Conservation (phyloP, 2,113 vertebrate genomes). For the Urocitellus parryii region DNA sequence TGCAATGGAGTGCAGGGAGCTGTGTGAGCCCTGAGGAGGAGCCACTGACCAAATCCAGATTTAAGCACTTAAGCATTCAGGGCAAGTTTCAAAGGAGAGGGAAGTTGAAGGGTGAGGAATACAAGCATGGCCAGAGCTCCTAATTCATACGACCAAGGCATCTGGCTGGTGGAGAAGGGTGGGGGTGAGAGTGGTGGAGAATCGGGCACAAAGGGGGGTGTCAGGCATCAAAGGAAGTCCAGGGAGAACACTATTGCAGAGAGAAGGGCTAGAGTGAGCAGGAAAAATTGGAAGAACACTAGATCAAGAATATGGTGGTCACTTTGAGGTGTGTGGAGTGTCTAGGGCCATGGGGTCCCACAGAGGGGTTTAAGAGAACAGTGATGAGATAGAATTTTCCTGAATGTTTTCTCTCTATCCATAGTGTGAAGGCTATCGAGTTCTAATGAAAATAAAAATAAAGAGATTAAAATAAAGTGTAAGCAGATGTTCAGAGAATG, state of each 20-base stretch:
- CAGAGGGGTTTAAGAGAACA: background rate
- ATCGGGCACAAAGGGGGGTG: background rate
- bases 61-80: background rate
- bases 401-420: background rate
- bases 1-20: fast-evolving
- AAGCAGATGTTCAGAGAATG: background rate
- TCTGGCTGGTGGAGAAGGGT: background rate
- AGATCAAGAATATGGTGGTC: background rate
- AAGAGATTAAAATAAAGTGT: background rate
- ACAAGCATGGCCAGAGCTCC: background rate
- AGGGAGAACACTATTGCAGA: background rate
- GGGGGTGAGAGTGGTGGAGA: background rate
- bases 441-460: background rate
- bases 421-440: background rate
- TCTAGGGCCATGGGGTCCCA: background rate
- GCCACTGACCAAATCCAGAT: background rate
- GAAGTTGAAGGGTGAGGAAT: background rate
- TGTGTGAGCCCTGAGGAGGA: background rate
- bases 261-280: background rate
- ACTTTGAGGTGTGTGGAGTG: background rate
- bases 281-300: background rate
- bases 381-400: background rate
- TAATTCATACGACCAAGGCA: background rate
- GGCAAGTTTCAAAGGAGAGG: background rate
- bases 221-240: background rate